Evolutionary conservation across 2,888 invertebrate species (phyloP), one percentile per base, ranked within the genome.

Genomic region (Osedax frankpressi): DNA sequence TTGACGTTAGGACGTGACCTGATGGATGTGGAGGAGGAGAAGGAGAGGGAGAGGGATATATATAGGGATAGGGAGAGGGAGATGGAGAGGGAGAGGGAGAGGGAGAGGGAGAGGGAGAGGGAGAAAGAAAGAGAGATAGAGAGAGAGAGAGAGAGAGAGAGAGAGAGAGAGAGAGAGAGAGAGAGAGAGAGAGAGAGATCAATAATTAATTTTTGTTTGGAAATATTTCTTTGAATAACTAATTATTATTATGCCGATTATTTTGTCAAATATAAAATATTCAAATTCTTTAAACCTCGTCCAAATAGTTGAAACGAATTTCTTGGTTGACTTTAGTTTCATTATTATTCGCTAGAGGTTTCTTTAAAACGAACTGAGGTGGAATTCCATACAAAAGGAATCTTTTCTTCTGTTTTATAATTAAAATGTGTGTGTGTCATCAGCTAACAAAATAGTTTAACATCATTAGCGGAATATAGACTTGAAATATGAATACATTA

Each of bases 301-400:
- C 62, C 25, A 73, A 68, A 59, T 69, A 59, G 30, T 69, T 24
- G 69, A 69, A 69, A 6, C 19, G 44, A 19, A 71, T 71, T 19
- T 30, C 24, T 27, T 30, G 29, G 26, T 24, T 71, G 3, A 14
- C 71, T n/a, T 25, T 26, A 24, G 30, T 24, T 30, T 74, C 67
- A 75, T 67, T 67, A 28, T 76, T 3, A 14, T 60, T 24, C n/a
- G 60, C 60, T n/a, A 29, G 30, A 2, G 65, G 68, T n/a, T 26
- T 60, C 72, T 30, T 27, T 2, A 73, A 29, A 14, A 72, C 25
- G 62, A 82, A 82, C 29, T 80, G 77, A 3, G 82, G 82, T 2
- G 79, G 77, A 71, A 80, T 79, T 0, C 82, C 82, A 72, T 76
- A 78, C n/a, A 76, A 77, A 2, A 83, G 77, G 75, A 83, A 83